Conservation (phyloP, 2,797 vertebrate genomes). For the Muraenolepis orangiensis region DNA sequence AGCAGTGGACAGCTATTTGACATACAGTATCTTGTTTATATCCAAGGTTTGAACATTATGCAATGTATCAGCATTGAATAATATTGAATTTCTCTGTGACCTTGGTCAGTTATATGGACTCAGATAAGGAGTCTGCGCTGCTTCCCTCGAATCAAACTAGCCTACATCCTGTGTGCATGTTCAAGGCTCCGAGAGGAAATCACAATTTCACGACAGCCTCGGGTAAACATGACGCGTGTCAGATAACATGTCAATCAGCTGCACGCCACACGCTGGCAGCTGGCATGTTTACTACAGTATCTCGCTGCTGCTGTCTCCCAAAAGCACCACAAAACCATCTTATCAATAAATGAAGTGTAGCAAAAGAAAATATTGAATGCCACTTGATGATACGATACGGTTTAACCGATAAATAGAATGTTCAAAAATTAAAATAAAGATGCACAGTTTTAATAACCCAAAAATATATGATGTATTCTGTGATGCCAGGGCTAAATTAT, state of each 20-base stretch:
- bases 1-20: too few species aligned
- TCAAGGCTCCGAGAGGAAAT: background rate
- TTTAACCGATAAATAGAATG: background rate
- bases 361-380: too few species aligned
- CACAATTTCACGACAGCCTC: background rate
- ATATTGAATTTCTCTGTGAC: conserved; percentile 33
- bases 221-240: background rate
- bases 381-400: too few species aligned
- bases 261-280: conserved; percentile 5
- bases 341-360: background rate
- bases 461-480: background rate
- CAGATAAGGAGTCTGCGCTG: background rate
- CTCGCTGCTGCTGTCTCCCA: background rate
- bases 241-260: conserved; percentile 11
- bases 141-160: background rate
- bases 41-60: conserved; percentile 5
- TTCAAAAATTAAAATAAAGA: background rate
- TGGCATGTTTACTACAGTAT: background rate
- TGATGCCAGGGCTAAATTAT: background rate
- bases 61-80: conserved; percentile 40
- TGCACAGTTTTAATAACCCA: background rate
- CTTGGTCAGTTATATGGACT: background rate
- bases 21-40: background rate
- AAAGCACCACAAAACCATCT: background rate
- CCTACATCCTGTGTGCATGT: background rate